A percentile compares a stretch with the other conserved stretches of the same genome.
phyloP scores from a whole-genome alignment of 2,888 invertebrate genomes.

The Drosophila neonasuta region DNA sequence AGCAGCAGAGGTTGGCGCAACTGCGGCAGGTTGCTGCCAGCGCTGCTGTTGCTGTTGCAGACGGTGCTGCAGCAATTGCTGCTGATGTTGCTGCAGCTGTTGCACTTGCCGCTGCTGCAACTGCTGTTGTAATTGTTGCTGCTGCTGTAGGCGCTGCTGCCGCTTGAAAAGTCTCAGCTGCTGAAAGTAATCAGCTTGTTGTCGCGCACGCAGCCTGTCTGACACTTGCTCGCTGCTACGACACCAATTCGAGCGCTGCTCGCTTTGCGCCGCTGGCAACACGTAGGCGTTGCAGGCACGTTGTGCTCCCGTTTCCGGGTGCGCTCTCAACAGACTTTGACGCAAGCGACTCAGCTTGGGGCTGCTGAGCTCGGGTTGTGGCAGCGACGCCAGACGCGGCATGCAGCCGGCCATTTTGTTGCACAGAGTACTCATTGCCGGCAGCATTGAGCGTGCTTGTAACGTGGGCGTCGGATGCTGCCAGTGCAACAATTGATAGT shows the following conservation, averaged over 20 bases:
- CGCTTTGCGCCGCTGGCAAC: not conserved
- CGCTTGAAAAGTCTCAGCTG: slow-evolving; percentile 4
- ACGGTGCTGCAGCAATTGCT: not conserved
- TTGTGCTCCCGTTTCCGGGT: not conserved
- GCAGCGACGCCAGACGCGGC: slow-evolving; percentile 29
- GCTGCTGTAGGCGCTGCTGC: slow-evolving; percentile 7
- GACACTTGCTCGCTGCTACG: not conserved
- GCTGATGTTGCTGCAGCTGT: not conserved
- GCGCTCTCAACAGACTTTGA: slow-evolving; percentile 33
- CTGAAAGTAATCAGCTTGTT: slow-evolving; percentile 6
- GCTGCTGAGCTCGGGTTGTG: slow-evolving; percentile 36
- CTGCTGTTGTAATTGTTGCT: slow-evolving; percentile 1
- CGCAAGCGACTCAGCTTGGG: slow-evolving; percentile 41
- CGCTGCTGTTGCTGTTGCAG: slow-evolving; percentile 5
- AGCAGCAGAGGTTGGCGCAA: slow-evolving; percentile 1
- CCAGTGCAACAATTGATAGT: slow-evolving; percentile 3
- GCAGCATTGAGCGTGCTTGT: not conserved
- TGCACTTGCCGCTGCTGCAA: not conserved
- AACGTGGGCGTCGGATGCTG: slow-evolving; percentile 4
- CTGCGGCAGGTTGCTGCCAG: slow-evolving; percentile 19
- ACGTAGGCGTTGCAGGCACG: not conserved
- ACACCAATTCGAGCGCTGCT: slow-evolving; percentile 15
- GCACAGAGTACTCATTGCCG: slow-evolving; percentile 20
- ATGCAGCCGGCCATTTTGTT: slow-evolving; percentile 35
- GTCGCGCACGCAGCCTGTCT: slow-evolving; percentile 1